Conservation (phyloP, 2,113 vertebrate genomes). For the Elachura formosa region DNA sequence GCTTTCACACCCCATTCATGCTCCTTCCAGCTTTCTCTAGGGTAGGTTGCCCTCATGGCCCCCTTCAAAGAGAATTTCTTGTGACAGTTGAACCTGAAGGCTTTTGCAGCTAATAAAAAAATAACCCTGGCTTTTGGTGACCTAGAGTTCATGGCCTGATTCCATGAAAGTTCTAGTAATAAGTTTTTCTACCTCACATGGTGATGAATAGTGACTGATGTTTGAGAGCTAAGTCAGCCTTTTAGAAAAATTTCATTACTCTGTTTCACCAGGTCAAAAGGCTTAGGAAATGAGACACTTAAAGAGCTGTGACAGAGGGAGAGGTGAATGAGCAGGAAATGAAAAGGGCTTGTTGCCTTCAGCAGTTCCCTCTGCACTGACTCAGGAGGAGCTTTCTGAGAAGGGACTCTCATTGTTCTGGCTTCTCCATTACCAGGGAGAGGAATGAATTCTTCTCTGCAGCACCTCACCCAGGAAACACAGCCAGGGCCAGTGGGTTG, state of each 20-base stretch:
- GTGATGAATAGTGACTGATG: background rate
- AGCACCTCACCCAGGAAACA: background rate
- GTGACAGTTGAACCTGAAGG: background rate
- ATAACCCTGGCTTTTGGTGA: background rate
- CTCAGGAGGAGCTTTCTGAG: background rate
- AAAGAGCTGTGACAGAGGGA: background rate
- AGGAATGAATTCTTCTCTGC: background rate
- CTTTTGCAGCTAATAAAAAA: background rate
- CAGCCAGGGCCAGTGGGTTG: accelerated
- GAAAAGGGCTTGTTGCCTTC: background rate
- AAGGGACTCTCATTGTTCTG: background rate
- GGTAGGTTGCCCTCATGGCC: background rate
- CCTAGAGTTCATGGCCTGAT: background rate
- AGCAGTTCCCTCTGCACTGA: background rate
- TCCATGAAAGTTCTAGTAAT: background rate
- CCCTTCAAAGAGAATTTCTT: background rate
- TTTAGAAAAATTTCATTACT: slow-evolving; percentile 11
- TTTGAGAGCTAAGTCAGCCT: background rate
- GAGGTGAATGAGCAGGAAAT: background rate
- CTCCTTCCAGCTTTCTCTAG: accelerated
- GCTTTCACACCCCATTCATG: background rate
- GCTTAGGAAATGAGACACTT: background rate
- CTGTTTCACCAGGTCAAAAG: background rate
- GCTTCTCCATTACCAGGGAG: background rate
- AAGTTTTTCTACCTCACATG: background rate